Conservation (phyloP, 2,797 vertebrate genomes). For the Antennarius maculatus region DNA sequence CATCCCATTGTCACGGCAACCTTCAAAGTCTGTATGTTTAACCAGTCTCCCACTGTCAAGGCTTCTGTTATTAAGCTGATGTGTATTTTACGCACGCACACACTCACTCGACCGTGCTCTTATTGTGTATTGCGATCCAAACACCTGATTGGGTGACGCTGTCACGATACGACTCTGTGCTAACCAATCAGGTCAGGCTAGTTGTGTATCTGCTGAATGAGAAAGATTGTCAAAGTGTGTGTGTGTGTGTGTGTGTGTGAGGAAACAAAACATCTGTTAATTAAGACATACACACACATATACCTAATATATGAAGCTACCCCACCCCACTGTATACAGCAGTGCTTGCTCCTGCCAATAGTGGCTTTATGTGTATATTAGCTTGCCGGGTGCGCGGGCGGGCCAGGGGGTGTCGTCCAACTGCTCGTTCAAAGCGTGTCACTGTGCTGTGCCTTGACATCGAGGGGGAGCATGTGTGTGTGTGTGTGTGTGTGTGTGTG, state of each 20-base stretch:
- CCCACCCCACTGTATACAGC: constrained; percentile 37
- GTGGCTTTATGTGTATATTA: constrained; percentile 70
- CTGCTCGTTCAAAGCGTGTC: constrained; percentile 28
- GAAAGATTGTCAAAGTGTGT: constrained; percentile 9
- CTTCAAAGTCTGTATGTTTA: constrained; percentile 10
- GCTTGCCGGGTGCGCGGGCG: constrained; percentile 42
- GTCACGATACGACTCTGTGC: constrained; percentile 17
- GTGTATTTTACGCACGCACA: constrained; percentile 46
- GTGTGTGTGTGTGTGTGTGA: neutral
- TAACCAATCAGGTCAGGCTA: constrained; percentile 22
- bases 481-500: constrained; percentile 1
- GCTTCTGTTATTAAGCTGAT: constrained; percentile 42
- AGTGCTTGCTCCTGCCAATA: constrained; percentile 52
- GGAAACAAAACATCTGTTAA: constrained; percentile 19
- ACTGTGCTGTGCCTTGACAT: constrained; percentile 55
- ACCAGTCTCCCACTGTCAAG: constrained; percentile 59
- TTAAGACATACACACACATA: constrained; percentile 17
- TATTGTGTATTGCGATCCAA: constrained; percentile 29
- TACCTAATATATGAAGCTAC: constrained; percentile 61
- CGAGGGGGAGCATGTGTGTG: constrained; percentile 33
- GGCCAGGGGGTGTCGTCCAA: constrained; percentile 28
- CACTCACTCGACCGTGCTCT: constrained; percentile 18
- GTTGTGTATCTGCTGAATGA: constrained; percentile 12
- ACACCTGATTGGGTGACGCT: constrained; percentile 28
- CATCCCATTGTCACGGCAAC: constrained; percentile 8